Conservation (phyloP, 2,888 invertebrate genomes). For the Cactoblastis cactorum region DNA sequence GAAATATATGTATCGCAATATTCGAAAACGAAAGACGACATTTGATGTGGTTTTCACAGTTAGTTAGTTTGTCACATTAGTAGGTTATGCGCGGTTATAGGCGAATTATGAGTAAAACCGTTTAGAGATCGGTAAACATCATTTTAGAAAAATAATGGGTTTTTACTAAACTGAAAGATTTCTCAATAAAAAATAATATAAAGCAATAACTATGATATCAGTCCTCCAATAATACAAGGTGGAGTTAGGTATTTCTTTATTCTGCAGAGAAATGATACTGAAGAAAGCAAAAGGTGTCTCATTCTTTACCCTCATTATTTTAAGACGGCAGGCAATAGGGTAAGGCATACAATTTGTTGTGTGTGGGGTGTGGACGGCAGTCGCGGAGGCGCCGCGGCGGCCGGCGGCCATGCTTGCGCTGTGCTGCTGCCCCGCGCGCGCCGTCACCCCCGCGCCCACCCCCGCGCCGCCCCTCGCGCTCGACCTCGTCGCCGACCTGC, state of each 20-base stretch:
- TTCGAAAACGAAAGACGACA: no score
- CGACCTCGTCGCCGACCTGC: slow-evolving; percentile 69
- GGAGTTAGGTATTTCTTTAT: no score
- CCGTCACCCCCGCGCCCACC: slow-evolving; percentile 35
- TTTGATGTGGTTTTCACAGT: no score
- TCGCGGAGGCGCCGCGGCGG: slow-evolving; percentile 63
- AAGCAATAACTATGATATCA: no score
- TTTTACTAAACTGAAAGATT: no score
- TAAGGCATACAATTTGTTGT: neutral
- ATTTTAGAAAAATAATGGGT: no score
- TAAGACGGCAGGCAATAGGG: slow-evolving; percentile 21
- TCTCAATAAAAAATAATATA: no score
- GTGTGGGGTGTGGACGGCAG: slow-evolving; percentile 43
- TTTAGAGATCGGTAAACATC: no score
- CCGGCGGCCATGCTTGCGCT: slow-evolving; percentile 60
- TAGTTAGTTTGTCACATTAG: no score
- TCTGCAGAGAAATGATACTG: neutral
- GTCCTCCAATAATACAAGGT: neutral
- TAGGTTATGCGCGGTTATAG: no score
- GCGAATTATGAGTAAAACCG: no score
- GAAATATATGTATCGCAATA: no score
- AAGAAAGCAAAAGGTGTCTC: neutral
- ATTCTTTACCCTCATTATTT: neutral
- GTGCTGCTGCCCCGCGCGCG: slow-evolving; percentile 50
- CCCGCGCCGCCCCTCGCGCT: slow-evolving; percentile 41